Evolutionary conservation across 2,888 invertebrate genomes (phyloP).

Genomic region (Antitype chi): DNA sequence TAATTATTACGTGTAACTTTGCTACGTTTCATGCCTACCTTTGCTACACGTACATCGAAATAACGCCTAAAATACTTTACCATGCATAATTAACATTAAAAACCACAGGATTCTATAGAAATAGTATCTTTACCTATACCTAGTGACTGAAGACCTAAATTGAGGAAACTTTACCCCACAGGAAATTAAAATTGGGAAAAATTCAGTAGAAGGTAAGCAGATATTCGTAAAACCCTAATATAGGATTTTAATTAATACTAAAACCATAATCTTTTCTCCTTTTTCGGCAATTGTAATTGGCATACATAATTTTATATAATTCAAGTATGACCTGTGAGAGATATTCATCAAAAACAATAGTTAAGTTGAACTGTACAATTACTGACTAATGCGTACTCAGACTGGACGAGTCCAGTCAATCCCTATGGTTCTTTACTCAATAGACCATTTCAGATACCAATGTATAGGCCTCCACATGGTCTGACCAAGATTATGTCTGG

Average conservation of each 20-base stretch:
- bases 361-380: too few species aligned
- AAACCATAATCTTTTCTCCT: background rate
- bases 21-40: background rate
- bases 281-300: background rate
- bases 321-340: background rate
- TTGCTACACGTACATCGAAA: background rate
- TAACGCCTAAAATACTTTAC: background rate
- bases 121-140: background rate
- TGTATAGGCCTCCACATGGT: too few species aligned
- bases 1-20: background rate
- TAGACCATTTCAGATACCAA: too few species aligned
- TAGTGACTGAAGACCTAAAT: background rate
- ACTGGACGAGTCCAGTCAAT: too few species aligned
- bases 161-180: too few species aligned
- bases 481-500: too few species aligned
- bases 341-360: background rate
- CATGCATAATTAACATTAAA: background rate
- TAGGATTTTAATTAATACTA: background rate
- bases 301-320: background rate
- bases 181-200: background rate
- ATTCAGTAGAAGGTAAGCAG: background rate
- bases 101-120: background rate
- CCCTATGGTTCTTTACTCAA: too few species aligned
- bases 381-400: too few species aligned
- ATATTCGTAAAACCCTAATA: background rate